Evolutionary conservation across 1,140 invertebrate species (phyloP), one percentile per base, ranked within the genome.

Genomic region (Drosophila nikananu): DNA sequence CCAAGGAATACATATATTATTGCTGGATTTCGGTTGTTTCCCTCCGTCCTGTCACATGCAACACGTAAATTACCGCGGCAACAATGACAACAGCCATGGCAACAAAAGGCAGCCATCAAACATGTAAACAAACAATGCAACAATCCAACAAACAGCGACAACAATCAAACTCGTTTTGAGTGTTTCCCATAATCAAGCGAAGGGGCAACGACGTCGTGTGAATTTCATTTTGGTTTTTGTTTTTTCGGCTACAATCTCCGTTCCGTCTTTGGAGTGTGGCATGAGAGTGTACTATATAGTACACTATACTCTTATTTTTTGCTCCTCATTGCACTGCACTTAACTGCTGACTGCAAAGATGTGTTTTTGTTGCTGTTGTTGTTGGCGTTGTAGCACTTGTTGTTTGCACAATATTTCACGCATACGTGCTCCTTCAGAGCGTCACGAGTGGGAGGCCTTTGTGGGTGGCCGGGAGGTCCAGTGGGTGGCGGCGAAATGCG

Each of bases 361-460:
- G 48, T 58, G 73, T 27, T 58, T 60, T 5, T 39, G 51, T 52
- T 61, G 60, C 57, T 65, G 76, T 35, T 39, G 46, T 54, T 61
- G 70, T 60, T 39, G 46, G 49, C 58, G 70, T 60, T 65, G 76
- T 35, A 55, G 62, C 57, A 67, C 81, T 77, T 65, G 66, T 64
- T 86, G 87, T 89, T 89, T 89, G 83, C 84, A 86, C 84, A 90
- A 90, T 90, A 90, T 90, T 90, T 90, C 86, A 90, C 86, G 86
- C 75, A 90, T 90, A 86, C 86, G 86, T 90, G 86, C 79, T 21
- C 70, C 49, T 32, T 77, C 39, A 37, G 21, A 37, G 62, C 52
- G 41, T 13, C 58, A 15, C 2, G 48, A 32, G 41, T 61, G 46
- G 67, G 37, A 48, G 48, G 54, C 1, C 19, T 30, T 30, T 30